Evolutionary conservation across 2,113 vertebrate species (phyloP), one percentile per base, ranked within the genome.

Genomic region (Pygoscelis antarcticus): DNA sequence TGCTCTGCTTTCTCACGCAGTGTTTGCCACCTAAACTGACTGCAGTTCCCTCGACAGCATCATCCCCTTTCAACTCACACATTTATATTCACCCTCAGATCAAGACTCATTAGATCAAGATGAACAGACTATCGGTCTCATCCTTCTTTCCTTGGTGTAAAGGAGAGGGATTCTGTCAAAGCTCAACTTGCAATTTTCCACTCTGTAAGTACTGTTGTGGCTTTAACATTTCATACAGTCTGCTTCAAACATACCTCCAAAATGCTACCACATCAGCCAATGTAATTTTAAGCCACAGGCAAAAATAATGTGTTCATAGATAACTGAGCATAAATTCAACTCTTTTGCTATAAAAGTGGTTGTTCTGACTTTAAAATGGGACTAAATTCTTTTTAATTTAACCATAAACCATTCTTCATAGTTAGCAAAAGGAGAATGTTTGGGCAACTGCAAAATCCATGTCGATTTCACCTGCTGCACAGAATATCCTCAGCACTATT

Each of bases 401-500:
- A 71, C 16, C 30, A 46, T 15, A 77, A 69, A 60, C n/a, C 55
- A 69, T 52, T 54, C 17, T 62, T 54, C 62, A 47, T 23, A 20
- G 42, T 27, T 61, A 71, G 40, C 21, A 78, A 68, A 66, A 66
- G 14, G 5, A 69, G 7, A 90, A 62, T 21, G 54, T 87, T 75
- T 21, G 36, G n/a, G 38, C 44, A 87, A 85, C 68, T 18, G 22
- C 42, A 55, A 61, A 91, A 77, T 78, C 66, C 34, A 16, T 4
- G 36, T 64, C 46, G 46, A 71, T 83, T 79, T 84, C 79, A 71
- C 20, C 44, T 71, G 58, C 80, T 91, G 86, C 92, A 32, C 78
- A 95, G 90, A 95, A n/a, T 62, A 64, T 92, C 85, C 54, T 61
- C 70, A 92, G 95, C 90, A 94, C 88, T 95, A 75, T 91, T 94